A percentile compares a stretch with the other conserved stretches of the same genome.
Evolutionary conservation across 2,113 vertebrate species (phyloP).

Genomic region (Mus musculus): DNA sequence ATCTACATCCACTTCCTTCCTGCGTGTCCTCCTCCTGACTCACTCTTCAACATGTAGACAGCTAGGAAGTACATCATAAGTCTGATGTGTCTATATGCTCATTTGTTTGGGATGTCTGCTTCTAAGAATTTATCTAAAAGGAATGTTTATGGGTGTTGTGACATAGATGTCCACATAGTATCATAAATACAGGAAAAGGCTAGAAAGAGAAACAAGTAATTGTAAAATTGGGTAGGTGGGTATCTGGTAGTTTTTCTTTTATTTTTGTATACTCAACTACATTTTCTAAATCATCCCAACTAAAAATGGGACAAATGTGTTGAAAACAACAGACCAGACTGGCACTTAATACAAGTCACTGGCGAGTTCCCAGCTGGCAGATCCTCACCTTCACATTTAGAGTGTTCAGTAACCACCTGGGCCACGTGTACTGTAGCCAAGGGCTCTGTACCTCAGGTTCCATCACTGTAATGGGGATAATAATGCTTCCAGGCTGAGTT

Average conservation of each 20-base stretch:
- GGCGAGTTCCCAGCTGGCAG: neutral
- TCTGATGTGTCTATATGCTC: neutral
- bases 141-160: neutral
- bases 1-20: neutral
- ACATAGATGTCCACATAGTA: neutral
- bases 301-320: neutral
- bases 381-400: neutral
- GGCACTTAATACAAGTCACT: neutral
- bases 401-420: neutral
- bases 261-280: neutral
- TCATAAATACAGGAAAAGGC: neutral
- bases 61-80: neutral
- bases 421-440: neutral
- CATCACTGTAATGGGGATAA: neutral
- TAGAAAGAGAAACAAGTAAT: neutral
- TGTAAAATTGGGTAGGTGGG: neutral
- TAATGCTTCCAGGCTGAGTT: neutral
- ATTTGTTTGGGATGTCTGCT: neutral
- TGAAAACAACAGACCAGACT: neutral
- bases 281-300: neutral
- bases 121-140: conserved; percentile 23
- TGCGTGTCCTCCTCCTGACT: fast-evolving
- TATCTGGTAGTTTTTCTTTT: neutral
- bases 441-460: neutral
- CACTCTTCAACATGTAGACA: neutral